phyloP scores from a whole-genome alignment of 2,797 vertebrate species.

The Clarias pachynema region DNA sequence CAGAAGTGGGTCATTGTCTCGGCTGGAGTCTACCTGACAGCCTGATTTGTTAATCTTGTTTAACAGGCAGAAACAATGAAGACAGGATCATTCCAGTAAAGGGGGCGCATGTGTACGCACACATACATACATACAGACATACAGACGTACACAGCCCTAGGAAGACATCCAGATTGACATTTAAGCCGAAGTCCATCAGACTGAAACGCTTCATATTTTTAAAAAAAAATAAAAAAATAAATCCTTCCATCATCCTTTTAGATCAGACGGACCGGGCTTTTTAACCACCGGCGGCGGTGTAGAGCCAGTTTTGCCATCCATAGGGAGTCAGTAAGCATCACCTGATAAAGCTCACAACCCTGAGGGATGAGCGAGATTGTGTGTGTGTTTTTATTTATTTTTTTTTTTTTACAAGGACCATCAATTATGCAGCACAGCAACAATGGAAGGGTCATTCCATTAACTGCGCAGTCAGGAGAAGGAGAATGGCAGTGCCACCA shows the following conservation, averaged over 20 bases:
- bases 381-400: too few species aligned
- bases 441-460: conserved; percentile 66
- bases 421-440: conserved; percentile 77
- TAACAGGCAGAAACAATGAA: conserved; percentile 82
- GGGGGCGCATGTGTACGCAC: conserved; percentile 18
- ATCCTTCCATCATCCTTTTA: background rate
- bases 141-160: background rate
- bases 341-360: conserved; percentile 46
- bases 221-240: background rate
- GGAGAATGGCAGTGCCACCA: conserved; percentile 69
- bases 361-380: conserved; percentile 60
- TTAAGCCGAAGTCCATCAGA: background rate
- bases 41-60: conserved; percentile 85
- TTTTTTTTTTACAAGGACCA: conserved; percentile 59
- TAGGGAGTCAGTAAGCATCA: conserved; percentile 16
- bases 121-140: too few species aligned
- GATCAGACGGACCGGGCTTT: background rate
- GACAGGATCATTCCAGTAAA: conserved; percentile 75
- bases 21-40: conserved; percentile 82
- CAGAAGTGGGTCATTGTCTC: conserved; percentile 83
- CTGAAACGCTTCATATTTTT: conserved; percentile 1
- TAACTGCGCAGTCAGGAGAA: conserved; percentile 67
- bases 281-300: background rate
- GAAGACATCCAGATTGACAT: conserved; percentile 4
- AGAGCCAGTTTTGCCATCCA: background rate